These are phyloP conservation scores for Tetrax tetrax DNA, from an alignment of 2,113 vertebrate genomes.

Conservation along the genomic window DNA sequence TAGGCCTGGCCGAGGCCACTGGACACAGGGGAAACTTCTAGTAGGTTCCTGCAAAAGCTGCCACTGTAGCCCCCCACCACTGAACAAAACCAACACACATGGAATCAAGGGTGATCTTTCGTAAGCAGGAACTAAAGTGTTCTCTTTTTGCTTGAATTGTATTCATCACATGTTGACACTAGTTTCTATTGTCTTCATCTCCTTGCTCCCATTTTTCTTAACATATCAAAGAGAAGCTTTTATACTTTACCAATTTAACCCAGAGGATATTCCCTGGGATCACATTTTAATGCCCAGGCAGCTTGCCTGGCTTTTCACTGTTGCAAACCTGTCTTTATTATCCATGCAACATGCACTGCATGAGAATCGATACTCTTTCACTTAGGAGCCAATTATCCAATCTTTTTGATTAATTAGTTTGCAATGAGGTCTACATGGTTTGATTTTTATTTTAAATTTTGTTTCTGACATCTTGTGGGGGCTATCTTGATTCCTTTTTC, in stretches of 20 bases:
- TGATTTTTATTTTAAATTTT: background rate
- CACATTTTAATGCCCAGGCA: background rate
- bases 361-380: background rate
- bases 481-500: background rate
- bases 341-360: background rate
- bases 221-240: background rate
- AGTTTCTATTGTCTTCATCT: background rate
- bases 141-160: background rate
- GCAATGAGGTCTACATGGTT: background rate
- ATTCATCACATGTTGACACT: background rate
- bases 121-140: background rate
- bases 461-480: background rate
- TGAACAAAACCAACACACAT: too few relatives aligned
- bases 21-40: too few relatives aligned
- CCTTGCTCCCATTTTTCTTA: rapidly evolving
- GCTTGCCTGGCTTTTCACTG: background rate
- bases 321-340: background rate
- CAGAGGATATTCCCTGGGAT: background rate
- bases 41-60: too few relatives aligned
- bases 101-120: background rate
- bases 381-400: background rate
- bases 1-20: too few relatives aligned
- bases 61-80: too few relatives aligned
- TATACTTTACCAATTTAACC: background rate
- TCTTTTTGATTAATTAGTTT: background rate